phyloP scores from a whole-genome alignment of 2,888 invertebrate species.

The Andrena minutula region DNA sequence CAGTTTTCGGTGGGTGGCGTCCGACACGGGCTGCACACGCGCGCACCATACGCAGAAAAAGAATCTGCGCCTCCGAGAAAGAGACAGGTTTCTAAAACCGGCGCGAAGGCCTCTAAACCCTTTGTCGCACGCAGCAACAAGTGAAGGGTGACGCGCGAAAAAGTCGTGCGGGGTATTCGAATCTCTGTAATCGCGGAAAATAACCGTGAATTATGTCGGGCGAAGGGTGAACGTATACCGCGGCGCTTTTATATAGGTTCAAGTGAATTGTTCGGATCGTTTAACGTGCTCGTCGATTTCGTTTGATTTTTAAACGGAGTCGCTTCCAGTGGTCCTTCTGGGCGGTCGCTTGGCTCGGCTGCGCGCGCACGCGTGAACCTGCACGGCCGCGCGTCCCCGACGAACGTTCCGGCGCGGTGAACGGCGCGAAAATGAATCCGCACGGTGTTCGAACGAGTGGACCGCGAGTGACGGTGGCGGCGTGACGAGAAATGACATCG shows the following conservation, averaged over 20 bases:
- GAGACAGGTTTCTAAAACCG: background rate
- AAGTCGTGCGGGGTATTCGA: background rate
- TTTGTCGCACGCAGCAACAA: conserved; percentile 30
- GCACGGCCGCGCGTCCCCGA: background rate
- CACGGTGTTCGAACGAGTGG: conserved; percentile 22
- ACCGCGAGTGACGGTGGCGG: conserved; percentile 5
- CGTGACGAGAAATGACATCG: conserved; percentile 32
- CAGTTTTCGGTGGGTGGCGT: conserved; percentile 19
- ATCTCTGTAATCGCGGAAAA: background rate
- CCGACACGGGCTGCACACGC: background rate
- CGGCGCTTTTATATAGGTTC: background rate
- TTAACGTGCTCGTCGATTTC: background rate
- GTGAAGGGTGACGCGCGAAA: conserved; percentile 33
- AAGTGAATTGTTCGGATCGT: background rate
- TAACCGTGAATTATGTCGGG: conserved; percentile 13
- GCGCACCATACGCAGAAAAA: background rate
- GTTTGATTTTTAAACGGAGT: background rate
- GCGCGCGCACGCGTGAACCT: background rate
- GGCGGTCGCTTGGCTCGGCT: background rate
- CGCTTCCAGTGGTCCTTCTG: background rate
- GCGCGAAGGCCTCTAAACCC: background rate
- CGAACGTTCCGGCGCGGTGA: background rate
- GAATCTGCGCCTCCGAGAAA: background rate
- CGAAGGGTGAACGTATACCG: conserved; percentile 35
- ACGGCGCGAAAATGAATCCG: conserved; percentile 31